Evolutionary conservation across 2,113 vertebrate species (phyloP).

Genomic region (Potamarius usumacintae): DNA sequence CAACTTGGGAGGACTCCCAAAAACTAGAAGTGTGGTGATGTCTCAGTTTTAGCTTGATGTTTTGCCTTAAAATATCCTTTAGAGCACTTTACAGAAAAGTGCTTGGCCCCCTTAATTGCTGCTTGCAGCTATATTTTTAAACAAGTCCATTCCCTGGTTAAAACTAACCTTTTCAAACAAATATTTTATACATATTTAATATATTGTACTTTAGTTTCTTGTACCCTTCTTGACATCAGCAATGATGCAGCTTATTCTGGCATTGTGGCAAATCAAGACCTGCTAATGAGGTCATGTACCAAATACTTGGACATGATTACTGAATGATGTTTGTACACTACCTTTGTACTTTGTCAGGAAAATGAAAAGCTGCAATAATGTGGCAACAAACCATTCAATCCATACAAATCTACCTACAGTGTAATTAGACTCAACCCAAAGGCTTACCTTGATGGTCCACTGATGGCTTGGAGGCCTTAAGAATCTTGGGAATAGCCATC

Average conservation of each 20-base stretch:
- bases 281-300: neutral
- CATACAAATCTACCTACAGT: neutral
- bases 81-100: neutral
- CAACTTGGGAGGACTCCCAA: too few relatives aligned
- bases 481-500: constrained; percentile 92
- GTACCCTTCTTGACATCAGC: neutral
- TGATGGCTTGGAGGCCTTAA: constrained; percentile 87
- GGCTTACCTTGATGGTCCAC: constrained; percentile 92
- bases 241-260: neutral
- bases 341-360: neutral
- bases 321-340: neutral
- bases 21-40: too few relatives aligned
- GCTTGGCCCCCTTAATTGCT: neutral
- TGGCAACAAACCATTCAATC: neutral
- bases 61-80: neutral
- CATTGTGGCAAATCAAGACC: neutral
- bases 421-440: neutral
- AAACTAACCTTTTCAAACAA: neutral
- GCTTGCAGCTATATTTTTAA: neutral
- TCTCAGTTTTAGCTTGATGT: neutral
- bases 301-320: neutral
- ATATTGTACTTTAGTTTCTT: neutral
- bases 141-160: neutral
- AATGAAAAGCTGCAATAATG: neutral
- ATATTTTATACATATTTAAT: neutral